These are phyloP conservation scores for Empidonax traillii DNA, from an alignment of 2,113 vertebrate genomes.

Conservation along the genomic window DNA sequence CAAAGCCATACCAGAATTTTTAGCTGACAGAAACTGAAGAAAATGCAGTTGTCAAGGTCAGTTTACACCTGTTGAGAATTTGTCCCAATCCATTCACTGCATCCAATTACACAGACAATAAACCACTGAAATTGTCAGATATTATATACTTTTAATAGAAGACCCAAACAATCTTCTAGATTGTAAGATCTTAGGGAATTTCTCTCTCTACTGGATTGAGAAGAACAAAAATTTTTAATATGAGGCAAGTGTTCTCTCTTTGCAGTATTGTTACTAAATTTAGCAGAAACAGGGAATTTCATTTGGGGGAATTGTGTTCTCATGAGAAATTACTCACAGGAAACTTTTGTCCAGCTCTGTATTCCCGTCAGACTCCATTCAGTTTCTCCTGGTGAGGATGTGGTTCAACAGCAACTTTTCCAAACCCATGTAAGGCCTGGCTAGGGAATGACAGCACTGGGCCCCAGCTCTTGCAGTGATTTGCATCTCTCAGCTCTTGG, in stretches of 20 bases:
- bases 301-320: background rate
- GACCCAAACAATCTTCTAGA: background rate
- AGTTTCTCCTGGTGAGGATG: background rate
- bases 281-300: background rate
- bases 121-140: background rate
- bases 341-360: background rate
- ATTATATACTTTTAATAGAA: background rate
- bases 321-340: background rate
- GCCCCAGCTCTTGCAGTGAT: background rate
- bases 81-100: background rate
- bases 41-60: background rate
- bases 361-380: background rate
- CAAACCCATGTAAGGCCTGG: background rate
- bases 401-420: background rate
- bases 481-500: background rate
- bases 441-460: fast-evolving
- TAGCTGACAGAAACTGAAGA: background rate
- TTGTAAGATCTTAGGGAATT: background rate
- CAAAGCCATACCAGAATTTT: background rate
- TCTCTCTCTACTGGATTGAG: background rate
- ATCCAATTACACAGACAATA: background rate
- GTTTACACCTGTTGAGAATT: background rate
- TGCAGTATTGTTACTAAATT: background rate
- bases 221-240: background rate
- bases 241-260: background rate